Conservation (phyloP, 2,797 vertebrate genomes). For the Glossophaga mutica region DNA sequence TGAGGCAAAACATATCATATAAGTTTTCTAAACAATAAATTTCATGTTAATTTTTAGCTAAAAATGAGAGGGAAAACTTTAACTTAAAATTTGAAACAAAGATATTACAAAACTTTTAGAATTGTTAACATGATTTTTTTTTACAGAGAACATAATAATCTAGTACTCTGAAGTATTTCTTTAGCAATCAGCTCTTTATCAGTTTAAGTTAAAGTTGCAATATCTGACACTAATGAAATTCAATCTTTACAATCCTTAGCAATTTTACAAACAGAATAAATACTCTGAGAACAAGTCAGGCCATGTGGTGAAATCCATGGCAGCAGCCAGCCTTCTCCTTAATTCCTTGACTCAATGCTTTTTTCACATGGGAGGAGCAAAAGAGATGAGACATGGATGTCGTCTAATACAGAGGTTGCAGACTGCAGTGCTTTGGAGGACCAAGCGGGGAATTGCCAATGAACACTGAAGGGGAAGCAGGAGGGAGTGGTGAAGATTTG, state of each 20-base stretch:
- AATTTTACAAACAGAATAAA: neutral
- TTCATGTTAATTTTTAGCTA: neutral
- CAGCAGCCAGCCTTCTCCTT: too few relatives aligned
- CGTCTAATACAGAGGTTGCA: too few relatives aligned
- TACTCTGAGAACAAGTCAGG: too few relatives aligned
- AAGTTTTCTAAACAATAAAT: neutral
- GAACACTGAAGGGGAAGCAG: too few relatives aligned
- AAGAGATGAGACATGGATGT: too few relatives aligned
- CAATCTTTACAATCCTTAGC: neutral
- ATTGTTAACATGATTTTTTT: neutral
- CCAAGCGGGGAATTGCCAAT: too few relatives aligned
- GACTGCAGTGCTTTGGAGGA: too few relatives aligned
- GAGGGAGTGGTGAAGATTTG: too few relatives aligned
- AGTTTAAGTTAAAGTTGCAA: neutral
- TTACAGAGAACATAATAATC: neutral
- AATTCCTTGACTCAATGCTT: too few relatives aligned
- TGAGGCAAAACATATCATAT: neutral
- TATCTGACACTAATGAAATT: neutral
- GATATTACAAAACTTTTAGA: neutral
- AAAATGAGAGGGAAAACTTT: neutral
- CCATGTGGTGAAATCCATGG: too few relatives aligned
- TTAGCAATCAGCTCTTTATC: neutral
- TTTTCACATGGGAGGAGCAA: too few relatives aligned
- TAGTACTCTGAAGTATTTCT: neutral
- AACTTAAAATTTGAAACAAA: neutral